Evolutionary conservation across 2,888 invertebrate genomes (phyloP).

Genomic region (Caenorhabditis macrosperma): DNA sequence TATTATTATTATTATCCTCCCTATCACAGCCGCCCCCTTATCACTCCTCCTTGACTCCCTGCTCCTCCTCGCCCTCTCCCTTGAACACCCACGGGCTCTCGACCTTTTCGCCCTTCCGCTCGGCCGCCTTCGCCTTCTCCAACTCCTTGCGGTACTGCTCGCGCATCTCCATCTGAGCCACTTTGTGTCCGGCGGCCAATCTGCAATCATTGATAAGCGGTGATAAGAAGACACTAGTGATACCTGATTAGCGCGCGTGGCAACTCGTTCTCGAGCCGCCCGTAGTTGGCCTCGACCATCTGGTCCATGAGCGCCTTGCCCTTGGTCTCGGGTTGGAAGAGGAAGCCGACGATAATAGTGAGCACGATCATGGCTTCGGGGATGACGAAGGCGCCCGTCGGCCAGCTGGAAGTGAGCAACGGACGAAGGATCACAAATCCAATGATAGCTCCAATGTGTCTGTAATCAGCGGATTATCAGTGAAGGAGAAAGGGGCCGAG

Average conservation of each 20-base stretch:
- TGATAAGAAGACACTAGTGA: neutral
- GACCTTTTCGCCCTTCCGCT: slow-evolving; percentile 52
- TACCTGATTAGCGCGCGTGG: slow-evolving; percentile 74
- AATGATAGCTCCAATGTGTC: slow-evolving; percentile 76
- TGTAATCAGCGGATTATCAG: slow-evolving; percentile 33
- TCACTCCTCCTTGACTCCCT: slow-evolving; percentile 23
- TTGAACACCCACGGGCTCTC: slow-evolving; percentile 67
- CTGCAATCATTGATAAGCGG: slow-evolving; percentile 39
- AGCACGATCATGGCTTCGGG: slow-evolving; percentile 72
- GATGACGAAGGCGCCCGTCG: slow-evolving; percentile 72
- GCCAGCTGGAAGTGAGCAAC: slow-evolving; percentile 66
- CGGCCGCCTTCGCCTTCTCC: slow-evolving; percentile 59
- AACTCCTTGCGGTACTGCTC: slow-evolving; percentile 60
- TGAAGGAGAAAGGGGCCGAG: too few species aligned
- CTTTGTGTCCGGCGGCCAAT: slow-evolving; percentile 75
- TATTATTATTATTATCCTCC: slow-evolving; percentile 8
- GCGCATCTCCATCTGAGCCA: slow-evolving; percentile 71
- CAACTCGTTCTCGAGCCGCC: slow-evolving; percentile 72
- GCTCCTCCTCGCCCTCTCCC: slow-evolving; percentile 3
- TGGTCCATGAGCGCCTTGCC: slow-evolving; percentile 77
- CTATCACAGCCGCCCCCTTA: neutral
- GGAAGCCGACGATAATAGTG: slow-evolving; percentile 72
- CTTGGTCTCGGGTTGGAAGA: slow-evolving; percentile 76
- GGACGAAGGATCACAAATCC: slow-evolving; percentile 72
- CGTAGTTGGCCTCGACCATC: slow-evolving; percentile 75